phyloP scores from a whole-genome alignment of 2,888 invertebrate genomes.

The Acleris laterana region DNA sequence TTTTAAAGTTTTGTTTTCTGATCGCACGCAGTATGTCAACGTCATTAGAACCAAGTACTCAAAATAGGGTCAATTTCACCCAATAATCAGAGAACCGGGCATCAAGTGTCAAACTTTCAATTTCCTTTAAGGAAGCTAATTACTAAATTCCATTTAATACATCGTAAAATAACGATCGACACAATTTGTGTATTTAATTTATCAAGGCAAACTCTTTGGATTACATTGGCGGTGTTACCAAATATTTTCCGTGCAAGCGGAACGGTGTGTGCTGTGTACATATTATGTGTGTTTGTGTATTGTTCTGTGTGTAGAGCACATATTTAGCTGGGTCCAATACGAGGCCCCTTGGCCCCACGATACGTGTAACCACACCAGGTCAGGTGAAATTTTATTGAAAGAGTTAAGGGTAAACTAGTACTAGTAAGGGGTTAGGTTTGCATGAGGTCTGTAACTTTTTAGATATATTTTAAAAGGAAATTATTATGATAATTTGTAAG shows the following conservation, averaged over 20 bases:
- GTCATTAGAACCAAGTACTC: no score
- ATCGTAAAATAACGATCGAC: constrained; percentile 51
- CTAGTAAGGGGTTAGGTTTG: background rate
- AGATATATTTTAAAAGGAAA: no score
- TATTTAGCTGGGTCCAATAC: constrained; percentile 73
- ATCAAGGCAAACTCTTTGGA: constrained; percentile 77
- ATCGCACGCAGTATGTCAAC: no score
- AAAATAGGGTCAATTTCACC: no score
- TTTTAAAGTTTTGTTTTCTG: no score
- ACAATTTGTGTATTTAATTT: constrained; percentile 67
- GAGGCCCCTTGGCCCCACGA: constrained; percentile 56
- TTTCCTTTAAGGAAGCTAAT: no score
- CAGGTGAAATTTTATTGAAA: constrained; percentile 12
- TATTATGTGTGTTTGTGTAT: constrained; percentile 62
- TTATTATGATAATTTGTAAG: no score
- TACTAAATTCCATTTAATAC: constrained; percentile 20
- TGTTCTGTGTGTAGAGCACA: constrained; percentile 66
- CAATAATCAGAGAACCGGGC: no score
- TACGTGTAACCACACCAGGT: constrained; percentile 34
- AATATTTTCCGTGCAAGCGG: constrained; percentile 80
- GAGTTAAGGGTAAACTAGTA: background rate
- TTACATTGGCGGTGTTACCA: constrained; percentile 77
- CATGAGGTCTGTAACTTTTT: no score
- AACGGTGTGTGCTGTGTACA: constrained; percentile 66
- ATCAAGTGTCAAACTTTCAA: no score